Evolutionary conservation across 92 coral and sea anemone species (phyloP), one percentile per base, ranked within the genome.

Genomic region (Umimayanthus kanabou): DNA sequence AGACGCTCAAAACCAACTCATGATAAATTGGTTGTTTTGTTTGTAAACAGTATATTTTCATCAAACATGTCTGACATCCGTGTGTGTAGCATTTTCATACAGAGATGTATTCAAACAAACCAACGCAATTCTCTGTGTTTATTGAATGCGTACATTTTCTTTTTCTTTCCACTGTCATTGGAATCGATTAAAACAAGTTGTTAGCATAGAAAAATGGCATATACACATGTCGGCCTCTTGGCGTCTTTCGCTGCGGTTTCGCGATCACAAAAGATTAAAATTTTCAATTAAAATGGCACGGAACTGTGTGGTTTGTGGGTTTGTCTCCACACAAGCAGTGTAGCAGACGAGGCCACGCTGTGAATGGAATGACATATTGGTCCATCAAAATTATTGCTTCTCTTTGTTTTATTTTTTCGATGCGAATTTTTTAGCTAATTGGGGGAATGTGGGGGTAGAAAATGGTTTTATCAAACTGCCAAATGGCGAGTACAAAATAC

Each of bases 241-340:
- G 26, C 40, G 65, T 33, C 14, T 39, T 20, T 33, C 49, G 26
- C 30, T 45, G 49, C 73, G 73, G 70, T 39, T 18, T 33, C n/a
- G 85, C 75, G 74, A 66, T 65, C 58, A 65, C 6, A 39, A 81
- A 23, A 67, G 65, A 26, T 69, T 82, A 33, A 43, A 30, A 82
- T 25, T 83, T 83, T n/a, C 67, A 83, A 37, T 82, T 40, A 29
- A 83, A 83, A 70, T 14, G 25, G 58, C 25, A 23, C 85, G 25
- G 8, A 61, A 57, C 73, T 57, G 76, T 45, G 30, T n/a, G 1
- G 37, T 39, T 42, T 23, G 39, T 39, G n/a, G 55, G 14, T 37
- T 26, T 42, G 16, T 70, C 28, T 70, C 16, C 49, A 78, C 47
- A 78, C 81, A 78, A 43, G 67, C 73, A 28, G 30, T 43, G 74